Percentiles rank a stretch among this genome's conserved stretches.
Conservation (phyloP, 1,140 invertebrate species). For the Diploscapter pachys region DNA sequence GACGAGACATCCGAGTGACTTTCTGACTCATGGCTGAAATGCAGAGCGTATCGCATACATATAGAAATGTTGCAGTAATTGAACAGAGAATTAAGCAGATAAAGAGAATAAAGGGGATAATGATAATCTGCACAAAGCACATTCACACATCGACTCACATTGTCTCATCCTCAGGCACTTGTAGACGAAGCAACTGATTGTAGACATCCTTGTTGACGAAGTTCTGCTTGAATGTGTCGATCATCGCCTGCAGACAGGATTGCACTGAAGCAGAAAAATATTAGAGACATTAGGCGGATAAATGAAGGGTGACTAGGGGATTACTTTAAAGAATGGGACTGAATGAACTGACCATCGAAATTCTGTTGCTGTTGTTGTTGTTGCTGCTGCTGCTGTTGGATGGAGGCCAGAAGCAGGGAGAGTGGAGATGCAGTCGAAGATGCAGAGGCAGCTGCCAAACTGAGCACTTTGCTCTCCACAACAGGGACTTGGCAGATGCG, state of each 20-base stretch:
- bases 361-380: background rate
- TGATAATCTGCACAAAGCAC: too few species aligned
- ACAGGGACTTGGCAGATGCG: constrained; percentile 38
- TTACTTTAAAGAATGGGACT: constrained; percentile 2
- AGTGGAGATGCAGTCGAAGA: background rate
- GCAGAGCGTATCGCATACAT: too few species aligned
- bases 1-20: too few species aligned
- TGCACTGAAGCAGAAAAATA: constrained; percentile 15
- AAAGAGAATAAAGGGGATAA: too few species aligned
- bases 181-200: too few species aligned
- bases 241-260: constrained; percentile 3
- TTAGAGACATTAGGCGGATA: background rate
- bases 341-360: background rate
- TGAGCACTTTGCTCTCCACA: constrained; percentile 29
- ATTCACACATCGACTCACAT: too few species aligned
- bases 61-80: too few species aligned
- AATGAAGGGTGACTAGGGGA: constrained; percentile 5
- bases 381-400: background rate
- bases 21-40: too few species aligned
- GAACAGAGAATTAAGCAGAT: too few species aligned
- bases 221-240: background rate
- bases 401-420: constrained; percentile 5
- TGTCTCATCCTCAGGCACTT: too few species aligned
- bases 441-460: too few species aligned
- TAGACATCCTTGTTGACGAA: too few species aligned